phyloP scores from a whole-genome alignment of 1,140 invertebrate species.

The Camponotus pennsylvanicus region DNA sequence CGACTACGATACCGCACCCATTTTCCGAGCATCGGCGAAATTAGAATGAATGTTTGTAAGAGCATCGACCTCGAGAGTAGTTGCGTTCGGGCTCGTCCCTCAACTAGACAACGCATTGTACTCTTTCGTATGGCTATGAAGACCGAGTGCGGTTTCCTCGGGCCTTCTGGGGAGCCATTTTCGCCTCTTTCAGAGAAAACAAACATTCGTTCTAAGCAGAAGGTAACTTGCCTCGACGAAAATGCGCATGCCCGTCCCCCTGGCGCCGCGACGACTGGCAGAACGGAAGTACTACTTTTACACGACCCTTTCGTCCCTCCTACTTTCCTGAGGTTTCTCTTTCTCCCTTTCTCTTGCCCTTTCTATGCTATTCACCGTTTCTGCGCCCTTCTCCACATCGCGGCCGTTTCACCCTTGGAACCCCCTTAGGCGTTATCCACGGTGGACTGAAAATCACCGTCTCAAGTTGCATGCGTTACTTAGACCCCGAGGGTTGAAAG shows the following conservation, averaged over 20 bases:
- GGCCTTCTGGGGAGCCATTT: constrained; percentile 70
- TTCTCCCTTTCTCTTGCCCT: neutral
- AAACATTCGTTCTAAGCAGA: constrained; percentile 69
- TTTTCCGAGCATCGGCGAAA: constrained; percentile 45
- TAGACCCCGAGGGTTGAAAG: constrained; percentile 33
- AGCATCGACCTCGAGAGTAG: constrained; percentile 60
- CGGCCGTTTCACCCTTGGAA: constrained; percentile 52
- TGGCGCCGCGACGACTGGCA: constrained; percentile 78
- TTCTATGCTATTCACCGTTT: constrained; percentile 1
- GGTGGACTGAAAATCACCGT: constrained; percentile 77
- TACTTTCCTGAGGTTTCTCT: constrained; percentile 9
- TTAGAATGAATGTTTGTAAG: constrained; percentile 73
- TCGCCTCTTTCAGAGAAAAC: constrained; percentile 75
- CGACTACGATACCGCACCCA: neutral
- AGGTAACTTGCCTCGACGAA: constrained; percentile 58
- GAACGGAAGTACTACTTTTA: constrained; percentile 82
- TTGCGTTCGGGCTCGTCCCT: constrained; percentile 24
- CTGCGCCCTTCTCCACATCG: constrained; percentile 52
- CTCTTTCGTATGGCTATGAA: constrained; percentile 9
- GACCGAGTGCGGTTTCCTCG: constrained; percentile 59
- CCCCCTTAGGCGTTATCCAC: constrained; percentile 55
- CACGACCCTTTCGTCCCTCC: constrained; percentile 65
- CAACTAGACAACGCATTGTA: neutral
- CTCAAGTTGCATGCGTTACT: constrained; percentile 79
- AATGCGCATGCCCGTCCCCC: constrained; percentile 66